Conservation (phyloP, 2,888 invertebrate genomes). For the Piscicola geometra region DNA sequence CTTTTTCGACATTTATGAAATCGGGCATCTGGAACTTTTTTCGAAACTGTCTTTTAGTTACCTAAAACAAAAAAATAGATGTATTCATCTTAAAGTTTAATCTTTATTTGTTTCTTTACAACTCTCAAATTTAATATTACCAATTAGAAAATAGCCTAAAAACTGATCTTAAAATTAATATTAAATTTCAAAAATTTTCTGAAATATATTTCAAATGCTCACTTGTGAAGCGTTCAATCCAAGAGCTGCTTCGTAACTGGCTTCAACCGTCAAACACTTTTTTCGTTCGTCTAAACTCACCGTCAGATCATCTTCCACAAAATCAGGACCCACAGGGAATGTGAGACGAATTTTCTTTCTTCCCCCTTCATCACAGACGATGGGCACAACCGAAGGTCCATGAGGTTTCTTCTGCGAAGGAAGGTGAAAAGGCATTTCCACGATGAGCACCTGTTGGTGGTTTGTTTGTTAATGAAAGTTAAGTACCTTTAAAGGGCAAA, state of each 20-base stretch:
- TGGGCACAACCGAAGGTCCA: constrained; percentile 43
- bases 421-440: constrained; percentile 46
- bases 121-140: not conserved
- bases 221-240: constrained; percentile 42
- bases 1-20: constrained; percentile 40
- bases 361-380: constrained; percentile 40
- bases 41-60: constrained; percentile 21
- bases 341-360: constrained; percentile 41
- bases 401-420: constrained; percentile 41
- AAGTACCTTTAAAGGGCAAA: no score
- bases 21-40: constrained; percentile 29
- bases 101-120: not conserved
- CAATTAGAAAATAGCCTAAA: not conserved
- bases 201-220: not conserved
- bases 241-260: constrained; percentile 41
- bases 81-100: no score
- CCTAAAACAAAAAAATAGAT: no score
- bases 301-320: constrained; percentile 42
- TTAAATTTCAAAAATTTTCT: not conserved
- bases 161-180: not conserved
- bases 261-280: constrained; percentile 38
- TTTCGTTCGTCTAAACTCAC: constrained; percentile 39
- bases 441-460: constrained; percentile 36
- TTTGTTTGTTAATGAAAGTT: no score
- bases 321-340: constrained; percentile 42